A percentile compares a stretch with the other conserved stretches of the same genome.
phyloP scores from a whole-genome alignment of 2,797 vertebrate genomes.

The Pteropus rufus region DNA sequence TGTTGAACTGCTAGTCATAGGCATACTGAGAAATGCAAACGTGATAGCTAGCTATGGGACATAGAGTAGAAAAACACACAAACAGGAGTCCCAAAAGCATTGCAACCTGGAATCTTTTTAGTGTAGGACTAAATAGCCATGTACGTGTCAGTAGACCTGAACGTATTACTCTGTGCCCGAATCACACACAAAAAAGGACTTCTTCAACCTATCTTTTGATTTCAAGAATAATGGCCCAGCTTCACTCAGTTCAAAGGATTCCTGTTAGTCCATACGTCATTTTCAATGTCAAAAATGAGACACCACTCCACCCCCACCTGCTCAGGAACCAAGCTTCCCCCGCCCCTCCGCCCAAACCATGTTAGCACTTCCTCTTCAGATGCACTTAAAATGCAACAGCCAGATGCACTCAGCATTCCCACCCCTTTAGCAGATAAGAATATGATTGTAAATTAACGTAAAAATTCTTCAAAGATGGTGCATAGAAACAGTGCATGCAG shows the following conservation, averaged over 20 bases:
- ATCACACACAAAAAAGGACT: neutral
- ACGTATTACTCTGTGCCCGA: neutral
- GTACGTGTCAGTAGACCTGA: neutral
- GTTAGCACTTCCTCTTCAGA: neutral
- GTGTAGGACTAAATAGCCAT: neutral
- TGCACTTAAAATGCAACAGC: neutral
- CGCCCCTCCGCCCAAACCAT: no score
- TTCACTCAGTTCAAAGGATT: neutral
- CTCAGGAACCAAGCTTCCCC: neutral
- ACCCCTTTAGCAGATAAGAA: neutral
- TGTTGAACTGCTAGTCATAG: neutral
- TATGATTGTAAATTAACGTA: neutral
- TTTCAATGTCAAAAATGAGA: neutral
- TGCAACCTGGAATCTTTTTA: neutral
- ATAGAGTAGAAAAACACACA: neutral
- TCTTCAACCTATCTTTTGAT: neutral
- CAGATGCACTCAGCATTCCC: neutral
- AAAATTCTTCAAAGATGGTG: neutral
- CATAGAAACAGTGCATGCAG: neutral
- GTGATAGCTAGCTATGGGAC: neutral
- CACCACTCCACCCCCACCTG: neutral
- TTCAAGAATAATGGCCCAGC: neutral
- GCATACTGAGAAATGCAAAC: neutral
- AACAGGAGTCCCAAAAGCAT: neutral
- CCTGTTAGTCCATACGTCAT: neutral